Percentiles rank a stretch among this genome's conserved stretches.
phyloP scores from a whole-genome alignment of 2,113 vertebrate species.

The Apus apus region DNA sequence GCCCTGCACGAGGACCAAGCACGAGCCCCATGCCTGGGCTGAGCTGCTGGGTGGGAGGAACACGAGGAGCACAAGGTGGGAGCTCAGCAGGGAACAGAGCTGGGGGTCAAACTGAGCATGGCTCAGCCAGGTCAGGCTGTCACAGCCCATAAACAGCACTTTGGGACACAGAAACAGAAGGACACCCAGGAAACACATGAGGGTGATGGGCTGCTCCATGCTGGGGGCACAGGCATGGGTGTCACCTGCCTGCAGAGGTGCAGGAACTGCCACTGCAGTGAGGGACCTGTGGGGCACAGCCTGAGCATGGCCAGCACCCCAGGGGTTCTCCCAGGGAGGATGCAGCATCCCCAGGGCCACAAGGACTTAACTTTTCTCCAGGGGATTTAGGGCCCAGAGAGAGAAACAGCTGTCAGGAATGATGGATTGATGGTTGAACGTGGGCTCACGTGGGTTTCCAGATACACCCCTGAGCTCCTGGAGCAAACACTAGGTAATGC shows the following conservation, averaged over 20 bases:
- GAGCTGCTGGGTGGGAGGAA: fast-evolving
- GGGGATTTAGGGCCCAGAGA: background rate
- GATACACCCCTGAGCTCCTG: background rate
- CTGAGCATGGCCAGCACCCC: fast-evolving
- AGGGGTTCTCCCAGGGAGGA: background rate
- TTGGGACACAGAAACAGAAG: background rate
- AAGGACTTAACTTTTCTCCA: background rate
- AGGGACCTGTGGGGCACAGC: background rate
- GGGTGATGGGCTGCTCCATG: background rate
- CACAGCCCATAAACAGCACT: background rate
- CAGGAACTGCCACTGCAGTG: background rate
- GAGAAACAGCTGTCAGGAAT: background rate
- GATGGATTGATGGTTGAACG: background rate
- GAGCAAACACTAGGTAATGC: too few relatives aligned
- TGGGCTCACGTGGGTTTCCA: fast-evolving
- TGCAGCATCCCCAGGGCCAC: background rate
- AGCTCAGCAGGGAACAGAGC: background rate
- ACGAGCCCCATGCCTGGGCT: background rate
- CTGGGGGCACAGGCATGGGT: background rate
- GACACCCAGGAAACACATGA: background rate
- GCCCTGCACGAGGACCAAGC: background rate
- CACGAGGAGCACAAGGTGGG: background rate
- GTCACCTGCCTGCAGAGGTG: background rate
- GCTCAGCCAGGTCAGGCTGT: background rate
- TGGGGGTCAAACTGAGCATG: background rate